Evolutionary conservation across 2,113 vertebrate species (phyloP), one percentile per base, ranked within the genome.

Genomic region (Choloepus hoffmanni): DNA sequence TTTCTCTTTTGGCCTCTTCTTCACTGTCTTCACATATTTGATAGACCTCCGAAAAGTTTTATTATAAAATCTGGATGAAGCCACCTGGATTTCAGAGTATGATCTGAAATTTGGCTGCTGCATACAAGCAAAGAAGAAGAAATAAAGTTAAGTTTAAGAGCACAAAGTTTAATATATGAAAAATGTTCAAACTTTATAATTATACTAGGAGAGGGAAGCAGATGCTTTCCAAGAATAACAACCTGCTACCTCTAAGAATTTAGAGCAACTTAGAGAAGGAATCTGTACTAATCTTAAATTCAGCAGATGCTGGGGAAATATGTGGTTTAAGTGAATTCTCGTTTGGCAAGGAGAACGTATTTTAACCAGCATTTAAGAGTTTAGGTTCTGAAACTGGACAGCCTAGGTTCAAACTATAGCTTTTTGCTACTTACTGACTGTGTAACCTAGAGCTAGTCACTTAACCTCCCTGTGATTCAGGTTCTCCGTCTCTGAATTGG

Each of bases 31-130:
- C 62, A 30, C 45, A 19, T 73, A 36, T 70, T 67, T 92, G 55
- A 72, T 55, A 92, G 78, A 94, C 95, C 8, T 40, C 60, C 53
- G 53, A 28, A 91, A 48, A 95, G 33, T 84, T 95, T 88, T 76
- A 43, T 97, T 83, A 96, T 90, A 91, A 95, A 81, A 94, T 79
- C 87, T 68, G 95, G 90, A 93, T 90, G 88, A 97, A 96, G 58
- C 74, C 86, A 97, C 92, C 97, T 95, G 95, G 77, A 55, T 84
- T 84, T 96, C 73, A 74, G 73, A 24, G 88, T 77, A 91, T 74
- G 50, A 95, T 79, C 67, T 53, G 45, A 92, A 95, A 96, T 50
- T 92, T 97, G 77, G 78, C 90, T 96, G 85, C n/a, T 86, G 19
- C 21, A 4, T 28, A 28, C 55, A 73, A 19, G 15, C 45, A 58